Conservation (phyloP, 2,797 vertebrate species). For the Pantherophis alleghaniensis region DNA sequence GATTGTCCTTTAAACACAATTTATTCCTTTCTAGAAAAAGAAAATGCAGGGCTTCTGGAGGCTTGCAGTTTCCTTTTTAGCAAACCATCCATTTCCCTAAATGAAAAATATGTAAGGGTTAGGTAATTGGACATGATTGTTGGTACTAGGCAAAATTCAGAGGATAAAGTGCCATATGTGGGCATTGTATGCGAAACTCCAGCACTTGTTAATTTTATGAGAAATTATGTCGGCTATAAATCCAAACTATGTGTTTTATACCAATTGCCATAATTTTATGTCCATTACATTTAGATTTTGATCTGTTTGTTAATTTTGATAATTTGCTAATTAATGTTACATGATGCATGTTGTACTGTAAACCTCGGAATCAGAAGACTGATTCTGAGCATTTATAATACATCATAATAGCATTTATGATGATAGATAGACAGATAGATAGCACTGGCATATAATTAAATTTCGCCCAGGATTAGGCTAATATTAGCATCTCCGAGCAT, state of each 20-base stretch:
- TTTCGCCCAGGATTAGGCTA: background rate
- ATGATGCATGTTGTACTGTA: background rate
- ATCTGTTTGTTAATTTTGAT: background rate
- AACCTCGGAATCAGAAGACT: background rate
- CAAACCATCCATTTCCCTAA: background rate
- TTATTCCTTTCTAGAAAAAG: background rate
- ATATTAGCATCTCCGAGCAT: background rate
- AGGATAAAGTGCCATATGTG: background rate
- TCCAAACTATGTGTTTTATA: background rate
- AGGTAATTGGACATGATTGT: background rate
- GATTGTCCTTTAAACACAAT: background rate
- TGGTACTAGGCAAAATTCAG: background rate
- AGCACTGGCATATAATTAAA: background rate
- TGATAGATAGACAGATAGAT: background rate
- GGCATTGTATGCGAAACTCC: background rate
- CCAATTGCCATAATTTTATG: background rate
- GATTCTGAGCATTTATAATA: background rate
- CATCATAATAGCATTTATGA: background rate
- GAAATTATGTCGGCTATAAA: background rate
- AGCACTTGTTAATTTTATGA: background rate
- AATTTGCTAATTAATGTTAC: background rate
- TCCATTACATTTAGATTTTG: background rate
- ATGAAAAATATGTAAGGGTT: background rate
- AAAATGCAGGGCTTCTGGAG: background rate
- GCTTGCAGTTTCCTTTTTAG: background rate